phyloP scores from a whole-genome alignment of 2,888 invertebrate species.

The Camptogramma bilineatum region DNA sequence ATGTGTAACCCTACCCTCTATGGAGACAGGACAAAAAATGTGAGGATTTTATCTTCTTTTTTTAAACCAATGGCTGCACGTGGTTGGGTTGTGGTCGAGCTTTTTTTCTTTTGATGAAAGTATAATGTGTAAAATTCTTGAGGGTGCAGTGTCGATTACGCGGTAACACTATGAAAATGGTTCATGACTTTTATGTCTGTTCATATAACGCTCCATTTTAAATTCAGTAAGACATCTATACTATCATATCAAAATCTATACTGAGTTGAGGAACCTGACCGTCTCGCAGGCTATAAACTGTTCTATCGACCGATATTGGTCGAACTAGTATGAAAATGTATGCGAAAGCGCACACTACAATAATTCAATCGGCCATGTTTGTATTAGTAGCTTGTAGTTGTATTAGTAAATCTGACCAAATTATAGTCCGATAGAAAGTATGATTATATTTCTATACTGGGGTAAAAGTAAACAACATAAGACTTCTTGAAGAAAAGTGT shows the following conservation, averaged over 20 bases:
- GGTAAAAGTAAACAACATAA: no score
- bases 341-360: no score
- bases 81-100: conserved; percentile 80
- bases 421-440: no score
- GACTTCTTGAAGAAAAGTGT: not conserved
- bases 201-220: not conserved
- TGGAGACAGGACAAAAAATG: conserved; percentile 73
- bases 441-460: no score
- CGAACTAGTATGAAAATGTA: no score
- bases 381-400: no score
- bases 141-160: conserved; percentile 67
- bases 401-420: no score
- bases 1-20: conserved; percentile 80
- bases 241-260: no score
- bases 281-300: no score
- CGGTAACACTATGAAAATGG: conserved; percentile 29
- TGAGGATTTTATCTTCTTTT: conserved; percentile 69
- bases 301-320: no score
- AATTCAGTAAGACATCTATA: not conserved
- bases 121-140: conserved; percentile 79
- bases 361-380: no score
- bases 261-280: no score
- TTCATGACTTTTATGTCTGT: not conserved
- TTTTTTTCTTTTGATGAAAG: conserved; percentile 73
- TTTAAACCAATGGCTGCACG: conserved; percentile 75